These are phyloP conservation scores for Circaetus gallicus DNA, from an alignment of 2,113 vertebrate species.

Conservation along the genomic window DNA sequence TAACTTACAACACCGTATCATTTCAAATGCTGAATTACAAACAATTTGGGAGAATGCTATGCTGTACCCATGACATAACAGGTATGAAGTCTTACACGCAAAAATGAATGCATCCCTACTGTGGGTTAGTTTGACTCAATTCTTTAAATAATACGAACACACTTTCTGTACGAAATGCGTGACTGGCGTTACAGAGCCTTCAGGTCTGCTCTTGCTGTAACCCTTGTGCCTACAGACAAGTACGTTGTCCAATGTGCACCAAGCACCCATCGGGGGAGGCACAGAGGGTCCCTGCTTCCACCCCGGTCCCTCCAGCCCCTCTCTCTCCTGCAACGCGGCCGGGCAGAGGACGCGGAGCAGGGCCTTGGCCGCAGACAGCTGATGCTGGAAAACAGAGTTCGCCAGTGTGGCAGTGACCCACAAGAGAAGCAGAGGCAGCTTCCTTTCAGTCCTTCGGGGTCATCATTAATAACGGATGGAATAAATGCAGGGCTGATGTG, in stretches of 20 bases:
- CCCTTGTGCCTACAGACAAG: not conserved
- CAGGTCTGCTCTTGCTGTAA: not conserved
- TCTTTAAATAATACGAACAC: not conserved
- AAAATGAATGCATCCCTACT: not conserved
- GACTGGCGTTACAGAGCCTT: not conserved
- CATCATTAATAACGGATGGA: constrained; percentile 36
- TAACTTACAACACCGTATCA: not conserved
- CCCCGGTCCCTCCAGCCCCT: not conserved
- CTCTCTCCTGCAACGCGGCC: rapidly evolving
- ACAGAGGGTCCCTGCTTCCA: not conserved
- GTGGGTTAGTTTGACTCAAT: not conserved
- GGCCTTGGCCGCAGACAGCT: not conserved
- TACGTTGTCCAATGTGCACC: rapidly evolving
- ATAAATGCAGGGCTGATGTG: not conserved
- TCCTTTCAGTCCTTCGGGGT: not conserved
- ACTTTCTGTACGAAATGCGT: rapidly evolving
- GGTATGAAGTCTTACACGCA: not conserved
- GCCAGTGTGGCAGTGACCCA: constrained; percentile 9
- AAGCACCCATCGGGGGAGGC: not conserved
- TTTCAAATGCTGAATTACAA: constrained; percentile 52
- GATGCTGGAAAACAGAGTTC: constrained; percentile 58
- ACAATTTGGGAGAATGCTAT: constrained; percentile 2
- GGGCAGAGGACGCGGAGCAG: not conserved
- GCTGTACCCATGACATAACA: not conserved
- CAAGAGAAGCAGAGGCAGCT: not conserved